Evolutionary conservation across 2,888 invertebrate genomes (phyloP).

Genomic region (Trissoscelio sp.): DNA sequence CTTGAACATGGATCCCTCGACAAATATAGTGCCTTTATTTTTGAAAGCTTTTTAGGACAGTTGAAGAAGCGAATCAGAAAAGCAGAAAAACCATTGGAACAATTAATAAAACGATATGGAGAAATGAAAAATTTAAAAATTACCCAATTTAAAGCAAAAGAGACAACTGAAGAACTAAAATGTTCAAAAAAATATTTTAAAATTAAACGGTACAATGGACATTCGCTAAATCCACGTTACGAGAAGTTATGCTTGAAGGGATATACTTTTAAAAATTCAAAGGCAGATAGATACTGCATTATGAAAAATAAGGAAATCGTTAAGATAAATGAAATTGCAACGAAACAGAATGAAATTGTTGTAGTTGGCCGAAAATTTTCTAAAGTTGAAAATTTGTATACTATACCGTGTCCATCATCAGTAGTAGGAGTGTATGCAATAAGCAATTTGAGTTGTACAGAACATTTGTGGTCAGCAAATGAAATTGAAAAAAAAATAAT

Average conservation of each 20-base stretch:
- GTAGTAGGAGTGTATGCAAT: background rate
- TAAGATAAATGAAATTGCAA: background rate
- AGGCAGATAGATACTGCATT: background rate
- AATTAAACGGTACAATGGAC: slow-evolving; percentile 5
- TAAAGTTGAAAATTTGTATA: slow-evolving; percentile 7
- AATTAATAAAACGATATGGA: slow-evolving; percentile 11
- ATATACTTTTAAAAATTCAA: background rate
- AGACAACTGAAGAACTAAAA: background rate
- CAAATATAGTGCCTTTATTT: background rate
- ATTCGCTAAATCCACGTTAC: slow-evolving; percentile 1
- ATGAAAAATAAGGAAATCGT: slow-evolving; percentile 7
- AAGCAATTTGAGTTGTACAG: background rate
- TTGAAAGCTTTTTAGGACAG: slow-evolving; percentile 6
- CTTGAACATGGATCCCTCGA: background rate
- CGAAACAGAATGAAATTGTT: slow-evolving; percentile 2
- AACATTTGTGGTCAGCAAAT: background rate
- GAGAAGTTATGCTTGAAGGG: background rate
- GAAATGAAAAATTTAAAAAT: slow-evolving; percentile 4
- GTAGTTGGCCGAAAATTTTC: slow-evolving; percentile 6
- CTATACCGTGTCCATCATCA: slow-evolving; percentile 14
- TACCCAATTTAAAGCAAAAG: background rate
- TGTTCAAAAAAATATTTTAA: background rate
- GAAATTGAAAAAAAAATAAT: slow-evolving; percentile 15
- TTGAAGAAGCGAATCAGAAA: slow-evolving; percentile 5
- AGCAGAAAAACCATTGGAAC: slow-evolving; percentile 12